Evolutionary conservation across 2,888 invertebrate species (phyloP).

Genomic region (Eristalinus sepulchralis): DNA sequence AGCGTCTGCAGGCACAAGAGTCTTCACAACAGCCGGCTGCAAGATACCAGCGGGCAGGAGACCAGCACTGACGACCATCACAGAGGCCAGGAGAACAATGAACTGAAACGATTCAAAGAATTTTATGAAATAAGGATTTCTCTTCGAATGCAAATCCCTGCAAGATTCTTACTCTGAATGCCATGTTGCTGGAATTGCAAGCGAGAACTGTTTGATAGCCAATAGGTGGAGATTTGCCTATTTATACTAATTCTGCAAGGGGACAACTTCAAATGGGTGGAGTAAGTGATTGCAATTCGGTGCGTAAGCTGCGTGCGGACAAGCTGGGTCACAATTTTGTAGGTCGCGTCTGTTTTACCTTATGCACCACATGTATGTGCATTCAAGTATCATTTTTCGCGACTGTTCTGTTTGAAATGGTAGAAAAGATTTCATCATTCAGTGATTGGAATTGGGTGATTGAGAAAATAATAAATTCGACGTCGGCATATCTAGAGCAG

Average conservation of each 20-base stretch:
- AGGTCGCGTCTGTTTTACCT: not conserved
- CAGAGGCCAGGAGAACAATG: constrained; percentile 21
- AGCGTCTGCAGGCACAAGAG: constrained; percentile 51
- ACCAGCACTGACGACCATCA: constrained; percentile 33
- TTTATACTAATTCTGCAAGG: constrained; percentile 48
- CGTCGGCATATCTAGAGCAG: constrained; percentile 38
- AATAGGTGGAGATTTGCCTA: constrained; percentile 45
- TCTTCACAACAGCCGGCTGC: constrained; percentile 26
- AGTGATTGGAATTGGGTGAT: not conserved
- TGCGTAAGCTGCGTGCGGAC: constrained; percentile 48
- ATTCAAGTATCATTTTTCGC: not conserved
- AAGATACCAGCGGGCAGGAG: constrained; percentile 23
- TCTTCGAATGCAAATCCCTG: not conserved
- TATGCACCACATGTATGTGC: not conserved
- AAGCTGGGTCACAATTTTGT: constrained; percentile 4
- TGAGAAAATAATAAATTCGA: constrained; percentile 25
- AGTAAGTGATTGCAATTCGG: constrained; percentile 1
- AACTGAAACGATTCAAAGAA: constrained; percentile 8
- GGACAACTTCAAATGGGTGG: constrained; percentile 21
- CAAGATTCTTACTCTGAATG: constrained; percentile 45
- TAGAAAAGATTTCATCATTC: constrained; percentile 49
- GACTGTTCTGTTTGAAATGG: constrained; percentile 21
- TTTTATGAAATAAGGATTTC: not conserved
- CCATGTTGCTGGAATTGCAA: constrained; percentile 56
- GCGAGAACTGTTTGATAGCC: constrained; percentile 36